These are phyloP conservation scores for Merluccius polli DNA, from an alignment of 2,797 vertebrate genomes.

Conservation along the genomic window DNA sequence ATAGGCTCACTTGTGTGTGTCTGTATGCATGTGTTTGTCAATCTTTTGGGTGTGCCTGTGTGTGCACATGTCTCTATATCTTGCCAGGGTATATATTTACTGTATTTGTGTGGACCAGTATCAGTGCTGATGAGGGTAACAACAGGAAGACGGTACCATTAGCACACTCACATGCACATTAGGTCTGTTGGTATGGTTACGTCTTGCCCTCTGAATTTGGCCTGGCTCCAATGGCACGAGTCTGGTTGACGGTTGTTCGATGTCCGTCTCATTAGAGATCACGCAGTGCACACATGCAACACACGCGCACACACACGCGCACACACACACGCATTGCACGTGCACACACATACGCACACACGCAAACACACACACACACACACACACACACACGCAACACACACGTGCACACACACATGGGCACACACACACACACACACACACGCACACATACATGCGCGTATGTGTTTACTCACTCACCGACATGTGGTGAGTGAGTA, in stretches of 20 bases:
- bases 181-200: background rate
- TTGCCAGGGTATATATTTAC: too few relatives aligned
- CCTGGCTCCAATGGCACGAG: background rate
- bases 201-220: background rate
- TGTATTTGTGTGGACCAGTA: background rate
- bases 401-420: background rate
- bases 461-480: too few relatives aligned
- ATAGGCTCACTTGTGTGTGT: too few relatives aligned
- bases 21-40: background rate
- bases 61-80: background rate
- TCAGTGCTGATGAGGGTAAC: background rate
- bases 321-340: too few relatives aligned
- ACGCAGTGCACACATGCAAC: too few relatives aligned
- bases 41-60: too few relatives aligned
- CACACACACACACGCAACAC: background rate
- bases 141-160: background rate
- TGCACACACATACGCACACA: background rate
- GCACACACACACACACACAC: background rate
- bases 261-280: too few relatives aligned
- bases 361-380: background rate
- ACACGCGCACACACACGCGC: too few relatives aligned
- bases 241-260: background rate
- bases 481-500: background rate
- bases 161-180: background rate
- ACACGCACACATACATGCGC: background rate